Evolutionary conservation across 1,140 invertebrate genomes (phyloP).

Genomic region (Scylla paramamosain): DNA sequence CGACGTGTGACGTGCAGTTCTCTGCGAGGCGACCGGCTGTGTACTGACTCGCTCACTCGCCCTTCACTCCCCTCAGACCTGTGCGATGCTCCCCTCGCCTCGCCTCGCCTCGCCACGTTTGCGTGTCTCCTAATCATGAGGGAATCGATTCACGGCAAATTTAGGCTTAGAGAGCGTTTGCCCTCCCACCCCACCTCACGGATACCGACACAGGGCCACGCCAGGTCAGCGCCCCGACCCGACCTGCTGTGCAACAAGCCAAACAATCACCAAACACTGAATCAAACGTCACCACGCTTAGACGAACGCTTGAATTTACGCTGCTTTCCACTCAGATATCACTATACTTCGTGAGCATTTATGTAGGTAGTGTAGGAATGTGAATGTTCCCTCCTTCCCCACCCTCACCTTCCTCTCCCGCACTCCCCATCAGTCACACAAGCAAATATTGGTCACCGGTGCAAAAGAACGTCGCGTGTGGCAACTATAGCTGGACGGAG

Average conservation of each 20-base stretch:
- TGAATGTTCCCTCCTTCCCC: neutral
- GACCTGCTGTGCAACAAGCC: neutral
- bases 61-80: neutral
- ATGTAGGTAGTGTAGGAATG: neutral
- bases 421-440: neutral
- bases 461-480: neutral
- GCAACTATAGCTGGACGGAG: neutral
- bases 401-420: neutral
- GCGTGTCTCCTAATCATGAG: conserved; percentile 27
- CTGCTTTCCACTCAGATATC: neutral
- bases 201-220: neutral
- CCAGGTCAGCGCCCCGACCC: neutral
- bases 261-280: neutral
- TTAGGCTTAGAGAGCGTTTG: neutral
- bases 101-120: neutral
- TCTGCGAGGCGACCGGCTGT: neutral
- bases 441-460: neutral
- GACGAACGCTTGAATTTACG: neutral
- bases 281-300: neutral
- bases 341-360: neutral
- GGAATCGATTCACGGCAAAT: neutral
- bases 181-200: neutral
- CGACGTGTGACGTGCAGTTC: neutral
- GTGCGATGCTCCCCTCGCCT: neutral
- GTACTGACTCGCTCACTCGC: neutral